Evolutionary conservation across 2,113 vertebrate genomes (phyloP), one percentile per base, ranked within the genome.

Genomic region (Gymnarchus niloticus): DNA sequence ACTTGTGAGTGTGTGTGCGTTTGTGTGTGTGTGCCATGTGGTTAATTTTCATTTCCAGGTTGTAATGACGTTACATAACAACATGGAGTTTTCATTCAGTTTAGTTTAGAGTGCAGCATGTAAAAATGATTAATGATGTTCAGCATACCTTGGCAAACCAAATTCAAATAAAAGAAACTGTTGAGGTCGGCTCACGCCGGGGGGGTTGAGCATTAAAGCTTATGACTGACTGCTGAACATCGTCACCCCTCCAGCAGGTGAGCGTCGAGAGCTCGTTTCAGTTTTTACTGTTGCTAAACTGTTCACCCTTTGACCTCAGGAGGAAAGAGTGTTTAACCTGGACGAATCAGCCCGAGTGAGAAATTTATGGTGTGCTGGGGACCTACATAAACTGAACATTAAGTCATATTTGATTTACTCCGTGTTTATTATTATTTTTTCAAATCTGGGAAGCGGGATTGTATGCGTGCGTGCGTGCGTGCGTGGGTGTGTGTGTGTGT

Each of bases 91-190:
- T 73, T 73, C 65, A 83, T 90, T 92, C 87, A 76, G 85, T 19
- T 88, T 90, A 89, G 86, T 91, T 93, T 93, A 93, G 90, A 93
- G 90, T 88, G 90, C 88, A 89, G 85, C 88, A 91, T 89, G 88
- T 93, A 92, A 90, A 44, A 78, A 78, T 78, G 41, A 78, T 78
- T 48, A 92, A 91, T 91, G 87, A 87, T 87, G 90, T 89, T 85
- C 89, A 87, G 90, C 92, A 93, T 92, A 92, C 91, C 88, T 94
- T 93, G 93, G 93, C 93, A 93, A 94, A 91, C 93, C 87, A 90
- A 89, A 89, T 90, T 92, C 92, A 89, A 93, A 94, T 93, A 94
- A 94, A 93, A 89, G 89, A 89, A 86, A 85, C 84, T 90, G 86
- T 91, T 91, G 76, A 78, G 76, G 44, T 78, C 46, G 76, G 76